A percentile compares a stretch with the other conserved stretches of the same genome.
Conservation (phyloP, 1,140 invertebrate genomes). For the Sycophila sp. region DNA sequence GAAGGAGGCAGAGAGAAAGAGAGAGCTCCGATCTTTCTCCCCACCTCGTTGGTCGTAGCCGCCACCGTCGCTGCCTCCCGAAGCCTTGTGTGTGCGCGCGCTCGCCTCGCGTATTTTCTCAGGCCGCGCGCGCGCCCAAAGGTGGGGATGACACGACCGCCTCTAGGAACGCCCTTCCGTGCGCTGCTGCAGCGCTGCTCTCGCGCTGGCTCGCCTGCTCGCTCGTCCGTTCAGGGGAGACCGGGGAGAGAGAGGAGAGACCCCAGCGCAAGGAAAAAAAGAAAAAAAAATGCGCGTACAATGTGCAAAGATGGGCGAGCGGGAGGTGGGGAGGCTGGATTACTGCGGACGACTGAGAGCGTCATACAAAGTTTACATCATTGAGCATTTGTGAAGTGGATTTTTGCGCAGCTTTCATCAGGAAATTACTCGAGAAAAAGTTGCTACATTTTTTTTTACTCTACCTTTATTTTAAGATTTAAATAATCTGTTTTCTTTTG, state of each 20-base stretch:
- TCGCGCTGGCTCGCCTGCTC: constrained; percentile 16
- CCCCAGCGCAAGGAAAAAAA: neutral
- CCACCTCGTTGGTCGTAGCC: no score
- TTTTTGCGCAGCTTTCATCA: no score
- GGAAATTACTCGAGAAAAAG: no score
- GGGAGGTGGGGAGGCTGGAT: neutral
- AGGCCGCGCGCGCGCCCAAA: neutral
- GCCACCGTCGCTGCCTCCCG: neutral
- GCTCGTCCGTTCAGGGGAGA: neutral
- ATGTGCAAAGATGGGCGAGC: constrained; percentile 33
- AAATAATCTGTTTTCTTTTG: no score
- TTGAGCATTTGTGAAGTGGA: no score
- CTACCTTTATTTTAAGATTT: no score
- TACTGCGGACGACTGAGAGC: no score
- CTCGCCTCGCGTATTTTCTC: constrained; percentile 45
- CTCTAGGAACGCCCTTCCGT: constrained; percentile 64
- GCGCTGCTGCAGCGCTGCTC: constrained; percentile 6
- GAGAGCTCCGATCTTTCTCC: no score
- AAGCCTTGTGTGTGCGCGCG: constrained; percentile 19
- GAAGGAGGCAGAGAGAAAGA: neutral
- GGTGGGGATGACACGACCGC: constrained; percentile 61
- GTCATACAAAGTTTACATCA: no score
- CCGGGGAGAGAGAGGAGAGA: neutral
- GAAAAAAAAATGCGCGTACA: constrained; percentile 25
- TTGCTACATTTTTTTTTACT: no score